These are phyloP conservation scores for Timandra comae DNA, from an alignment of 2,888 invertebrate species.

Conservation along the genomic window DNA sequence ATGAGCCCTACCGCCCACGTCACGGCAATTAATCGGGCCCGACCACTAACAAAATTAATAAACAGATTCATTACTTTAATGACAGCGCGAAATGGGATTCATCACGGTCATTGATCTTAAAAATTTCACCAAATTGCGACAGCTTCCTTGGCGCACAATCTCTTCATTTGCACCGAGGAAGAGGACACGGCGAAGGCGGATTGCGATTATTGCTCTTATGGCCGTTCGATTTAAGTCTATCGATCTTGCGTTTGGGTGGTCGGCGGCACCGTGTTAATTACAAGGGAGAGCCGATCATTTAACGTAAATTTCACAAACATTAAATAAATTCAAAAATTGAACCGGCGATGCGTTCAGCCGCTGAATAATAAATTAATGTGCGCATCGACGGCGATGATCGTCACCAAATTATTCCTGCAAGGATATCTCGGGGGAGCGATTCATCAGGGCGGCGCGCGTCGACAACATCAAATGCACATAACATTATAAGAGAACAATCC, in stretches of 20 bases:
- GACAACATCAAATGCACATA: constrained; percentile 2
- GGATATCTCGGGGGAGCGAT: background rate
- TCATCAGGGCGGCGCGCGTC: too few relatives aligned
- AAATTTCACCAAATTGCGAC: constrained; percentile 46
- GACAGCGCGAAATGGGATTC: constrained; percentile 50
- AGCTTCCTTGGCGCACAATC: constrained; percentile 32
- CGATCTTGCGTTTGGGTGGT: constrained; percentile 59
- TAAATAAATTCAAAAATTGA: constrained; percentile 63
- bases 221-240: constrained; percentile 55
- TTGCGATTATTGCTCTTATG: constrained; percentile 56
- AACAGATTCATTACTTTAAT: constrained; percentile 50
- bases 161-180: constrained; percentile 52
- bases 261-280: constrained; percentile 66
- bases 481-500: constrained; percentile 9
- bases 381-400: constrained; percentile 32
- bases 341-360: constrained; percentile 58
- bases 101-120: constrained; percentile 45
- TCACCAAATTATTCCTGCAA: constrained; percentile 11
- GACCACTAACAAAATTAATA: constrained; percentile 22
- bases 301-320: constrained; percentile 69
- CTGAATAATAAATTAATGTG: constrained; percentile 62
- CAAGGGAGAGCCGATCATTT: constrained; percentile 65
- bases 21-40: constrained; percentile 18
- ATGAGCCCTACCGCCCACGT: constrained; percentile 35
- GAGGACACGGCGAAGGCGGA: constrained; percentile 49